Base-by-base conservation (phyloP, 37 sponge, comb jelly and placozoan genomes). In the Crambe crambe region DNA sequence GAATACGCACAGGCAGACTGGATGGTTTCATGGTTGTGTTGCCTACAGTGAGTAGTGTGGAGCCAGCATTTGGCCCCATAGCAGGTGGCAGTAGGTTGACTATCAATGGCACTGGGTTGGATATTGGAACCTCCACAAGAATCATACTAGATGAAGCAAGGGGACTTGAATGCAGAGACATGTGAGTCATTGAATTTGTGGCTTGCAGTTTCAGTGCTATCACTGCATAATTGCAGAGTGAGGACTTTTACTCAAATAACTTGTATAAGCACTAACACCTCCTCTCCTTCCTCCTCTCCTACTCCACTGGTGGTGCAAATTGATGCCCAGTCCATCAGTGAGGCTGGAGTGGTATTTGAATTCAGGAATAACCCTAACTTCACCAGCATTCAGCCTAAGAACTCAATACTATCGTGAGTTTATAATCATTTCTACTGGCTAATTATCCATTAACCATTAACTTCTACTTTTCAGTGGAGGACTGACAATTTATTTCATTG, bases 11-110 rank as follows among this genome's bases (percentile, higher is more conserved):
- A 20, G 65, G 2, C 25, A 26, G n/a, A n/a, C n/a, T n/a, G n/a
- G n/a, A n/a, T n/a, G n/a, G n/a, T n/a, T 67, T 54, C 54, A 22
- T 44, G 31, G 68, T 73, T 32, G 17, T 3, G 23, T 69, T 70
- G 6, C 22, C 29, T 18, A 51, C 72, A 25, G 39, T 34, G 59
- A 12, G 3, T 25, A 47, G 44, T 38, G 80, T 93, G 37, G 32
- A 47, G 2, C 94, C 94, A 56, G 37, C 74, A 31, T 65, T 59
- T 58, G 94, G 94, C n/a, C 94, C 94, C 29, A 69, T 58, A 35
- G 75, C 89, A 66, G 94, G 94, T 40, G 90, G 87, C 42, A 89
- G 82, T 27, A 42, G 42, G 4, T n/a, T 93, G 12, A 84, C 44
- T 21, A 79, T 93, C 29, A 73, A 4, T 26, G 94, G 94, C 39